Base-by-base conservation (phyloP, 2,888 invertebrate genomes). In the Ptychoptera albimana region DNA sequence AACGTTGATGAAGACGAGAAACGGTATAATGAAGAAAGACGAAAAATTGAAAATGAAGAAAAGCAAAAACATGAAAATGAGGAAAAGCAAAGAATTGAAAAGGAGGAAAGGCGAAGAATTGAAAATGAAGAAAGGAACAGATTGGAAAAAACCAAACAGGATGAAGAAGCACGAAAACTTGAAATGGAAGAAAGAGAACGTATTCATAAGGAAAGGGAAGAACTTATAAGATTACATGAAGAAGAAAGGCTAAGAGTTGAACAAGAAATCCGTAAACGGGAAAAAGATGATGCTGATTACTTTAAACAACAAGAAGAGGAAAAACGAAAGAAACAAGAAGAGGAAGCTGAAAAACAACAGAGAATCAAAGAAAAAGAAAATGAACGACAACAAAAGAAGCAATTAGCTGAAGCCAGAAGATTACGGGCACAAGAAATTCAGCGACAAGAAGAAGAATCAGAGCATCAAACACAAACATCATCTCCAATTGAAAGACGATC, bases 41-140 rank as follows among this genome's bases (percentile, higher is more conserved):
- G 50, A 2, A 57, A 59, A 2, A 39, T 61, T 2, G 53, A 53
- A 29, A 58, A 59, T 46, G 57, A 60, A 1, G 53, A 55, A 31
- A 53, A 55, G 42, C 49, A 50, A 30, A 53, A 59, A 45, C 57
- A 57, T 12, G 52, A 55, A 40, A 60, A 63, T 2, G 58, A 60
- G 40, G 55, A 50, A 1, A 60, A 40, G 54, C 50, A 1, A 61
- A 64, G 46, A 60, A 62, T 2, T 54, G 51, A 2, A 49, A 51
- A 9, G 1, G 52, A 60, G 48, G 54, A 51, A 15, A 54, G 55
- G 10, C 50, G 57, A 38, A 54, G 51, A 42, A 53, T 52, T 12
- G 51, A 61, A 13, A 53, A 53, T 16, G 56, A 52, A 15, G 60
- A 63, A 42, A 63, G 63, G 47, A 51, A 57, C 13, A 56, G 55